Evolutionary conservation across 2,797 vertebrate genomes (phyloP).

Genomic region (Labeo calbasu): DNA sequence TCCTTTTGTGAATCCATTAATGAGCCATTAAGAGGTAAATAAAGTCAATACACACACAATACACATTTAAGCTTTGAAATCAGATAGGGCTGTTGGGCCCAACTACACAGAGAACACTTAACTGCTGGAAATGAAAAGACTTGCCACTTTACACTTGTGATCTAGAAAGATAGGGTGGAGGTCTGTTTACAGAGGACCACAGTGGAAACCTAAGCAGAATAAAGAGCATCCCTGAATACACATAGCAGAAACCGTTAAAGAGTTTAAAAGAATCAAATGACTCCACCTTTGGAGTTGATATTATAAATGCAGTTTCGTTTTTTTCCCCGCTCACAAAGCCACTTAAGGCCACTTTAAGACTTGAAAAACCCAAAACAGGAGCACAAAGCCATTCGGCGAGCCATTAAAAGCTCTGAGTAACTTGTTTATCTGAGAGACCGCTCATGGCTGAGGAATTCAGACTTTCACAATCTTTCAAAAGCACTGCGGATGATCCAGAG

Average conservation of each 20-base stretch:
- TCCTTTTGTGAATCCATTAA: slow-evolving; percentile 39
- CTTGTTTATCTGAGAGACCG: slow-evolving; percentile 60
- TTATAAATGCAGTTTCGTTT: slow-evolving; percentile 13
- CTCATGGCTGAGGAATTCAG: slow-evolving; percentile 59
- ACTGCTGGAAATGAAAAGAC: slow-evolving; percentile 48
- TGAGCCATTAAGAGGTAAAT: slow-evolving; percentile 53
- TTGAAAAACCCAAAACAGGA: slow-evolving; percentile 31
- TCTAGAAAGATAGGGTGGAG: slow-evolving; percentile 51
- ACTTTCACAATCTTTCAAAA: slow-evolving; percentile 61
- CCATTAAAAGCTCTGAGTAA: slow-evolving; percentile 44
- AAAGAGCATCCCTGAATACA: slow-evolving; percentile 24
- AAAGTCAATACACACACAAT: slow-evolving; percentile 43
- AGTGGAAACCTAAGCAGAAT: slow-evolving; percentile 24
- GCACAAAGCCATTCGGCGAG: slow-evolving; percentile 37
- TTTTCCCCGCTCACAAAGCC: slow-evolving; percentile 1
- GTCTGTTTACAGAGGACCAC: slow-evolving; percentile 39
- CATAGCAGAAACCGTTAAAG: not conserved
- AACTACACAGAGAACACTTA: slow-evolving; percentile 40
- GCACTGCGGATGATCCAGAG: slow-evolving; percentile 31
- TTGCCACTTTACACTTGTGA: slow-evolving; percentile 41
- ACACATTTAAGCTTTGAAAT: slow-evolving; percentile 51
- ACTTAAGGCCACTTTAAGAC: slow-evolving; percentile 1
- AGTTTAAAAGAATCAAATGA: not conserved
- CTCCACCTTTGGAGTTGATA: not conserved
- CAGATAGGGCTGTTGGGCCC: slow-evolving; percentile 41